A percentile compares a stretch with the other conserved stretches of the same genome.
These are phyloP conservation scores for Eubasilissa splendida DNA, from an alignment of 2,888 invertebrate species.

Conservation along the genomic window DNA sequence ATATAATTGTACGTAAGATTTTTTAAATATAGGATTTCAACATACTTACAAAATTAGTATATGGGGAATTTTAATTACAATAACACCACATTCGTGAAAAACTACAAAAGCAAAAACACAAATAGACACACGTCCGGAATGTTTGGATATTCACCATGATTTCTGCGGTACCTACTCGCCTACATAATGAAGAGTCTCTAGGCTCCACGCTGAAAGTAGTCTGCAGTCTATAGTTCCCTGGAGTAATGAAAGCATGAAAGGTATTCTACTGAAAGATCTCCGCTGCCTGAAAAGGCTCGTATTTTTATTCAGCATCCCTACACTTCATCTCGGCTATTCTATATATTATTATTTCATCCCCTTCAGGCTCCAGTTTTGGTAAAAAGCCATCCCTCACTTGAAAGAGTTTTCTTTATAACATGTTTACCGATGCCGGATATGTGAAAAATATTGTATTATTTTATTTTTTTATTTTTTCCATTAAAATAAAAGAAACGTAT, in stretches of 20 bases:
- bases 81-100: too few relatives aligned
- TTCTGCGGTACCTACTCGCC: background rate
- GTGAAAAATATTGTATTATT: constrained; percentile 5
- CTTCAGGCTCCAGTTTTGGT: background rate
- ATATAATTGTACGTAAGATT: too few relatives aligned
- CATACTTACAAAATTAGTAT: too few relatives aligned
- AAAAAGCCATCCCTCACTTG: constrained; percentile 17
- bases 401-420: constrained; percentile 12
- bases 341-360: background rate
- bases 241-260: constrained; percentile 27
- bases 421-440: background rate
- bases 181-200: background rate
- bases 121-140: too few relatives aligned
- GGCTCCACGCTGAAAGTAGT: background rate
- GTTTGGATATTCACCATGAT: background rate
- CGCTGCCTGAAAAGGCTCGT: constrained; percentile 16
- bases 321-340: constrained; percentile 21
- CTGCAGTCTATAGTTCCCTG: constrained; percentile 16
- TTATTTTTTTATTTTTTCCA: background rate
- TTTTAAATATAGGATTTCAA: too few relatives aligned
- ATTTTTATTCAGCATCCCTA: constrained; percentile 12
- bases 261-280: constrained; percentile 30
- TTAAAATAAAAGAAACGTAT: background rate
- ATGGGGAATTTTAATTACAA: too few relatives aligned
- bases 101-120: too few relatives aligned